Base-by-base conservation (phyloP, 2,888 invertebrate species). In the Artemia sp. region DNA sequence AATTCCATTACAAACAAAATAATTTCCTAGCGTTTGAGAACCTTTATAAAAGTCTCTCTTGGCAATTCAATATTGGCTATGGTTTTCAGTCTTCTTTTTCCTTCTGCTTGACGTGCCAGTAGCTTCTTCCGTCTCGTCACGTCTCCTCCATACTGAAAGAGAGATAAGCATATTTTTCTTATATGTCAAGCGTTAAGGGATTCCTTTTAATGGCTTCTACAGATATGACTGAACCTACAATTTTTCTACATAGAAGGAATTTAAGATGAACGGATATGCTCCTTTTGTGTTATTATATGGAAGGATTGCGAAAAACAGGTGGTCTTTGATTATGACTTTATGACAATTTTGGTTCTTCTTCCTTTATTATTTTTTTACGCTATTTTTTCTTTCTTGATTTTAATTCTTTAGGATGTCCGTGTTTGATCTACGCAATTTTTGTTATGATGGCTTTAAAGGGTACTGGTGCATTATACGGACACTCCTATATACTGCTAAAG, bases 51-150 rank as follows among this genome's bases (percentile, higher is more conserved):
- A 2, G 93, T 92, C 77, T 96, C 88, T 77, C 92, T 85, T 4
- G 96, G 94, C 74, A 97, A 82, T 75, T 88, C 85, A 73, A 98
- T 88, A 77, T 92, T 92, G 68, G 93, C 95, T 72, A 95, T 83
- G 82, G 86, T 86, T 76, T 89, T 85, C 90, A 97, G 89, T 78
- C 87, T 87, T 79, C 90, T 92, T 78, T 97, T 97, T 9, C 96
- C 96, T 75, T 93, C 93, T 0, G 89, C 84, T 81, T 98, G 97
- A 76, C 88, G 85, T 72, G 86, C 86, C 24, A 97, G 78, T 52
- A 97, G 81, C 78, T 97, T 97, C 83, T 87, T 90, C 77, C 87
- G 85, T 74, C 97, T 82, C 0, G 90, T 90, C 3, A 91, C 82
- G 79, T 96, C 96, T 14, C 94, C 94, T 0, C 95, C 96, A 77